Evolutionary conservation across 2,797 vertebrate genomes (phyloP).

Genomic region (Sitta carolinensis): DNA sequence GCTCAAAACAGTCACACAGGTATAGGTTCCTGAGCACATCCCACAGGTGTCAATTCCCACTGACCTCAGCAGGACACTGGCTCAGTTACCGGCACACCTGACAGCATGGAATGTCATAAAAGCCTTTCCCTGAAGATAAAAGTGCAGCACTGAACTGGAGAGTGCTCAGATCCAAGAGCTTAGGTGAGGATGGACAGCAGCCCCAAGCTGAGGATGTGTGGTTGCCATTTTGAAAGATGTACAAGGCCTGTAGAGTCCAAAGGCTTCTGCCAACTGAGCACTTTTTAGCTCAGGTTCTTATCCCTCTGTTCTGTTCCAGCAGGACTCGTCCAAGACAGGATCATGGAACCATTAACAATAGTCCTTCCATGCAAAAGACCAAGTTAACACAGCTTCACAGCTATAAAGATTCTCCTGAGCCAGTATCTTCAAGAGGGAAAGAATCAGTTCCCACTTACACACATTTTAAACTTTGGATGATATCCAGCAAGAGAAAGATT

Average conservation of each 20-base stretch:
- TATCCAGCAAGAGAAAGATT: background rate
- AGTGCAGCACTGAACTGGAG: background rate
- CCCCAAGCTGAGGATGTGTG: background rate
- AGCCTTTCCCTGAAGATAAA: background rate
- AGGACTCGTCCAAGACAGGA: background rate
- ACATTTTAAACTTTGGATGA: constrained; percentile 21
- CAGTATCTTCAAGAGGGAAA: background rate
- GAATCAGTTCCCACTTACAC: background rate
- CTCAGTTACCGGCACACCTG: background rate
- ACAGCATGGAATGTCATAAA: background rate
- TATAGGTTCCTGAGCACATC: background rate
- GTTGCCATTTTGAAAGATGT: accelerated
- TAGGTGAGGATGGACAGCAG: background rate
- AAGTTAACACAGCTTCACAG: background rate
- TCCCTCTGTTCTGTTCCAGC: background rate
- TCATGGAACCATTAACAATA: background rate
- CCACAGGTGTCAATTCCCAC: background rate
- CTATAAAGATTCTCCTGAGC: background rate
- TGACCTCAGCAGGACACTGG: background rate
- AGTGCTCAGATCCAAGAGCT: background rate
- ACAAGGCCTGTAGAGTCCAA: background rate
- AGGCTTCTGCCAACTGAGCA: background rate
- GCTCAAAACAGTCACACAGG: background rate
- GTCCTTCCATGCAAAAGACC: background rate
- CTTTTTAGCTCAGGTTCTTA: background rate